These are phyloP conservation scores for Congeria kusceri DNA, from an alignment of 2,888 invertebrate genomes.

Conservation along the genomic window DNA sequence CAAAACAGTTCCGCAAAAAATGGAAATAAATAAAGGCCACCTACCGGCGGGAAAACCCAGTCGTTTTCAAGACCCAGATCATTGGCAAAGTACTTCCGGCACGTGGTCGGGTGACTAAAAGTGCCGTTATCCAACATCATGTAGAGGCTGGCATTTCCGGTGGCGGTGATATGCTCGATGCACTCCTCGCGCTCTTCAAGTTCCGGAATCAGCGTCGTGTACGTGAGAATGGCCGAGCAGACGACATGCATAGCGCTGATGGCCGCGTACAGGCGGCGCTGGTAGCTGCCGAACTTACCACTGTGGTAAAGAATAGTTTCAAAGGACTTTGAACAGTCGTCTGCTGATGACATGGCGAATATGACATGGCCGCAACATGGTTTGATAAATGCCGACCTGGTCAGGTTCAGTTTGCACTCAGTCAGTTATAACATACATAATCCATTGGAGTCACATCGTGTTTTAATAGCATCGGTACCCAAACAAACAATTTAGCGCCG, in stretches of 20 bases:
- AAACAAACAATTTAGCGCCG: too few species aligned
- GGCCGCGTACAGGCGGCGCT: slow-evolving; percentile 73
- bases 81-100: slow-evolving; percentile 41
- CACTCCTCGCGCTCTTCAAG: slow-evolving; percentile 48
- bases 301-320: slow-evolving; percentile 74
- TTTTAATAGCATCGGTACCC: too few species aligned
- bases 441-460: too few species aligned
- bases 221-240: slow-evolving; percentile 66
- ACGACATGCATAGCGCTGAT: slow-evolving; percentile 69
- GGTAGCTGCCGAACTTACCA: slow-evolving; percentile 77
- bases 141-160: slow-evolving; percentile 25
- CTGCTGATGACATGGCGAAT: slow-evolving; percentile 42
- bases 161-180: slow-evolving; percentile 18
- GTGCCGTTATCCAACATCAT: slow-evolving; percentile 42
- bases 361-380: too few species aligned
- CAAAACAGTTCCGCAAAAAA: too few species aligned
- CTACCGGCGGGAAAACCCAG: slow-evolving; percentile 60
- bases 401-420: too few species aligned
- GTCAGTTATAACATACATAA: too few species aligned
- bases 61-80: slow-evolving; percentile 45
- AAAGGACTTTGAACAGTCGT: slow-evolving; percentile 74
- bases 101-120: slow-evolving; percentile 33
- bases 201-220: slow-evolving; percentile 61
- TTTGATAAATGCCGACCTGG: too few species aligned
- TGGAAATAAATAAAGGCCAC: too few species aligned